A percentile compares a stretch with the other conserved stretches of the same genome.
phyloP scores from a whole-genome alignment of 1,140 invertebrate species.

The Caenorhabditis tropicalis region DNA sequence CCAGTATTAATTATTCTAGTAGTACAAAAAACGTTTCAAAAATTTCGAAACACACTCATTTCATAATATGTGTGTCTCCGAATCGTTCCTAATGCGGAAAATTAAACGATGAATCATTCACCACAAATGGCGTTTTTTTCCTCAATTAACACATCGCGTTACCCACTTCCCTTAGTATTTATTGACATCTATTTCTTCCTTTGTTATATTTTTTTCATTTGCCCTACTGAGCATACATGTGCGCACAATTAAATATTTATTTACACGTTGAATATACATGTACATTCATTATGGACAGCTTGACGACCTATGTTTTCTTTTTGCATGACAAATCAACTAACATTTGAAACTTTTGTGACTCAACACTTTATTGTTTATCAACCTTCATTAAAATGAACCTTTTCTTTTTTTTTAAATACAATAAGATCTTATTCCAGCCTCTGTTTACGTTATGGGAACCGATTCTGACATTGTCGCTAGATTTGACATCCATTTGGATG shows the following conservation, averaged over 20 bases:
- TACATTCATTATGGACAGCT: background rate
- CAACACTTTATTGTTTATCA: too few relatives aligned
- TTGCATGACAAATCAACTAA: too few relatives aligned
- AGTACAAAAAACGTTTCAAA: too few relatives aligned
- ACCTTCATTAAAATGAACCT: too few relatives aligned
- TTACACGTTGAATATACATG: too few relatives aligned
- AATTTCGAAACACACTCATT: background rate
- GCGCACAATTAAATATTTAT: conserved; percentile 20
- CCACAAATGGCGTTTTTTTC: background rate
- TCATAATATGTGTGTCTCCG: background rate
- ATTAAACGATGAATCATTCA: background rate
- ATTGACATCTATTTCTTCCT: background rate
- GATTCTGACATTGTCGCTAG: conserved; percentile 45
- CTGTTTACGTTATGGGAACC: conserved; percentile 47
- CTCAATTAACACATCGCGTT: background rate
- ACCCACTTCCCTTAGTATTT: conserved; percentile 10
- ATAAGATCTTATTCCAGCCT: conserved; percentile 14
- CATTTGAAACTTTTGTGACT: too few relatives aligned
- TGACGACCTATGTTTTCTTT: background rate
- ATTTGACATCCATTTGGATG: conserved; percentile 58
- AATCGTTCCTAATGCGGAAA: background rate
- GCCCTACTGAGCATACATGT: conserved; percentile 9
- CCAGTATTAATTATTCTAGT: too few relatives aligned
- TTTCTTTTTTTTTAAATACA: too few relatives aligned
- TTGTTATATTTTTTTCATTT: background rate